Evolutionary conservation across 2,888 invertebrate species (phyloP), one percentile per base, ranked within the genome.

Genomic region (Catocala fraxini): DNA sequence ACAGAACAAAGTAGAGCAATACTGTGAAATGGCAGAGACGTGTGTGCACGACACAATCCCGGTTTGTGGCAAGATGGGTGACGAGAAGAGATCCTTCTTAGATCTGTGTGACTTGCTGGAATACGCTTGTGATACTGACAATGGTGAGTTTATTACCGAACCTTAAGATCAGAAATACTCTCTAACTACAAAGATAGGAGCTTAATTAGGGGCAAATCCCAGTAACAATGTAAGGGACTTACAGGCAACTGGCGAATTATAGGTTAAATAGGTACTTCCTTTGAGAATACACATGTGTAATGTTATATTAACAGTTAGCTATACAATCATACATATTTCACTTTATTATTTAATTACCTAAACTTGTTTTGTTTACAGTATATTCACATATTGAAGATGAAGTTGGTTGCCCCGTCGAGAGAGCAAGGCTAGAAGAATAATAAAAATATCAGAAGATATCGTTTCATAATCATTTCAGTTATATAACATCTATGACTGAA

Each of bases 31-130:
- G 35, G 88, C 93, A 0, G 92, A 92, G 6, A 70, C 83, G 0
- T 93, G 93, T 57, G 81, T 92, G 0, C 93, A 93, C 68, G 93
- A 93, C 65, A 92, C 92, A 0, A 88, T 93, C 43, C 85, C 87
- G 0, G 77, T 93, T 3, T 93, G 93, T 52, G 93, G 93, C 0
- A 79, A 71, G 35, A 90, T 88, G 86, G 89, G 87, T 0, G 88
- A 89, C 0, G 77, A 88, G 35, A 88, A 73, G 56, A 78, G 88
- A 45, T 88, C 89, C 0, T 93, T 93, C 51, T 64, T 93, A 49
- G 93, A 93, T 59, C 62, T 89, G 0, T 93, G 93, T 48, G 93
- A 93, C 56, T 58, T 93, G 48, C 65, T 93, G 54, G 93, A 93
- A 56, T 92, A 69, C 45, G 88, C 84, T 0, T 93, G 93, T 65